These are phyloP conservation scores for Petrosia ficiformis DNA, from an alignment of 37 sponge, comb jelly and placozoan genomes.

Conservation along the genomic window DNA sequence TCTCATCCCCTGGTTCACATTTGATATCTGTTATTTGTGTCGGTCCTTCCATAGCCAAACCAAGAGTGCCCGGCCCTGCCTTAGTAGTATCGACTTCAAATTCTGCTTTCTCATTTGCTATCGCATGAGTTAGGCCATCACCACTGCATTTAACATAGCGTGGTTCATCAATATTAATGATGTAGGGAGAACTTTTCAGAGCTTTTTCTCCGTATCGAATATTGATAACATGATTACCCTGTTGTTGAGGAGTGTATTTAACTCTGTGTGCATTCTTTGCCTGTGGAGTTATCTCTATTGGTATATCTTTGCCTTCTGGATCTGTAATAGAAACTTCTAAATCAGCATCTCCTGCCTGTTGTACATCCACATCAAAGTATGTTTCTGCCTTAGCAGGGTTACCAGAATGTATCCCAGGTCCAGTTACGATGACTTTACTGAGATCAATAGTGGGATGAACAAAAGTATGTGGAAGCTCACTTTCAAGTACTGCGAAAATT, in stretches of 20 bases:
- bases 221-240: slow-evolving; percentile 48
- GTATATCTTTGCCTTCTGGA: slow-evolving; percentile 27
- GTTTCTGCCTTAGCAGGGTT: slow-evolving; percentile 58
- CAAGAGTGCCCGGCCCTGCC: slow-evolving; percentile 75
- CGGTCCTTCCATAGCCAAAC: slow-evolving; percentile 68
- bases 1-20: slow-evolving; percentile 62
- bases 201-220: slow-evolving; percentile 31
- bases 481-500: slow-evolving; percentile 22
- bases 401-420: slow-evolving; percentile 86
- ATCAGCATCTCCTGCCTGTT: slow-evolving; percentile 78
- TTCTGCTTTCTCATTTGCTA: slow-evolving; percentile 70
- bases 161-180: slow-evolving; percentile 57
- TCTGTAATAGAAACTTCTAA: slow-evolving; percentile 29
- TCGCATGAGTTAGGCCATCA: slow-evolving; percentile 65
- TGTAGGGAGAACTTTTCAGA: slow-evolving; percentile 58
- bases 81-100: slow-evolving; percentile 75
- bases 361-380: slow-evolving; percentile 80
- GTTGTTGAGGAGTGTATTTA: slow-evolving; percentile 30
- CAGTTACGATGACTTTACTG: slow-evolving; percentile 69
- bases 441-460: slow-evolving; percentile 41
- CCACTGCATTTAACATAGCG: slow-evolving; percentile 64
- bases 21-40: slow-evolving; percentile 41
- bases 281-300: slow-evolving; percentile 10
- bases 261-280: not conserved
- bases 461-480: slow-evolving; percentile 20